A percentile compares a stretch with the other conserved stretches of the same genome.
Conservation (phyloP, 2,113 vertebrate genomes). For the Pleuronectes platessa region DNA sequence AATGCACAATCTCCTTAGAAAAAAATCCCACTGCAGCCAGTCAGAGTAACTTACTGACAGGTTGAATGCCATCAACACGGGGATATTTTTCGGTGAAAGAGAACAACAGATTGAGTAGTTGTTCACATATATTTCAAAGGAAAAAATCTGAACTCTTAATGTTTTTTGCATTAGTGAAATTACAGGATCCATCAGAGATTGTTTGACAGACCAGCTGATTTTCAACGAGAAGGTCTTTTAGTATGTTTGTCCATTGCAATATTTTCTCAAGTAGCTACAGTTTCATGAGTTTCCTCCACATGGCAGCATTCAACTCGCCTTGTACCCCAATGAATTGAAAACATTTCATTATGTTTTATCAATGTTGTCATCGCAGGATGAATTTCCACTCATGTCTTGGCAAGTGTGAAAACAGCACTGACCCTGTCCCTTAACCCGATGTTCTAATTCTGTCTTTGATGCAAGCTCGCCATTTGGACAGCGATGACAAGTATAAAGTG, state of each 20-base stretch:
- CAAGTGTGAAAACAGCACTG: constrained; percentile 55
- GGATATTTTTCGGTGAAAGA: constrained; percentile 9
- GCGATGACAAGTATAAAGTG: constrained; percentile 75
- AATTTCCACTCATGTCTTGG: constrained; percentile 52
- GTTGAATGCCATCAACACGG: constrained; percentile 19
- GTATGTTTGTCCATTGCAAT: not conserved
- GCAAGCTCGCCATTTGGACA: constrained; percentile 66
- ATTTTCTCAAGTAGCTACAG: constrained; percentile 13
- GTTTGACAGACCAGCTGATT: not conserved
- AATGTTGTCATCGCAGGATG: constrained; percentile 57
- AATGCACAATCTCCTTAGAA: constrained; percentile 40
- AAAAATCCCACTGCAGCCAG: constrained; percentile 43
- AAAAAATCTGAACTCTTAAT: not conserved
- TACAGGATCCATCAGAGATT: constrained; percentile 1
- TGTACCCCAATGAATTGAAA: constrained; percentile 38
- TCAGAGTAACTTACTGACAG: constrained; percentile 32
- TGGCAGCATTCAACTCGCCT: constrained; percentile 7
- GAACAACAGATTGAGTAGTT: not conserved
- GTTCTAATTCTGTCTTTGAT: constrained; percentile 71
- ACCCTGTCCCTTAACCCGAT: constrained; percentile 59
- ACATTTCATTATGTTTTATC: constrained; percentile 47
- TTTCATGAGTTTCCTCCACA: not conserved
- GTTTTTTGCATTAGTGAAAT: not conserved
- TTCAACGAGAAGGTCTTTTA: not conserved
- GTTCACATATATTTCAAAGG: constrained; percentile 11